These are phyloP conservation scores for Euspilapteryx auroguttella DNA, from an alignment of 2,888 invertebrate species.

Conservation along the genomic window DNA sequence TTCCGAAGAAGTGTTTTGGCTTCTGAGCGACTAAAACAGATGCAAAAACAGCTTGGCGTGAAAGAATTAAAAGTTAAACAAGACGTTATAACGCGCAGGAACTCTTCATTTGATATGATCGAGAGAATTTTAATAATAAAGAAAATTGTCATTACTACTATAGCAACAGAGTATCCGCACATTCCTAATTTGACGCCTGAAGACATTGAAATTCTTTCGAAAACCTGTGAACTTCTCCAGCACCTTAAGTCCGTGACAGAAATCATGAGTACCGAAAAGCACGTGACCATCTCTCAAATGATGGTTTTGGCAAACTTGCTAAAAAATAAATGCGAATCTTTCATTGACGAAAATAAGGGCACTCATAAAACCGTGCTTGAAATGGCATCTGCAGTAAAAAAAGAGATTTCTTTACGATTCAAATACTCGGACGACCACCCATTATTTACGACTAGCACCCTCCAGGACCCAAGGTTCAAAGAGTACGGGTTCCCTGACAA, in stretches of 20 bases:
- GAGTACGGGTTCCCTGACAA: too few species aligned
- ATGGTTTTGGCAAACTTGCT: too few species aligned
- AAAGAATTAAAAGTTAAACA: constrained; percentile 12
- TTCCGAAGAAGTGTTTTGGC: constrained; percentile 9
- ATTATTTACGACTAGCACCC: too few species aligned
- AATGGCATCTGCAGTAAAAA: too few species aligned
- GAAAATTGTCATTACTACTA: constrained; percentile 10
- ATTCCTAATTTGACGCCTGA: background rate
- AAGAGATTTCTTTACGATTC: too few species aligned
- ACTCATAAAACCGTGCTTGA: too few species aligned
- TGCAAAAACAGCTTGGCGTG: constrained; percentile 9
- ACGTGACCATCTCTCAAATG: background rate
- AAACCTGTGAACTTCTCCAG: background rate
- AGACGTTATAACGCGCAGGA: constrained; percentile 11
- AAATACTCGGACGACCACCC: too few species aligned
- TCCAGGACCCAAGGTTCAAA: too few species aligned
- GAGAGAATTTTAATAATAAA: constrained; percentile 8
- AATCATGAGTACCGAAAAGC: constrained; percentile 1
- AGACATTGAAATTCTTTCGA: constrained; percentile 2
- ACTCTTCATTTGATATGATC: constrained; percentile 12
- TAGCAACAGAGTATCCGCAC: constrained; percentile 7
- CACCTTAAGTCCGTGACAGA: background rate
- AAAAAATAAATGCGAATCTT: too few species aligned
- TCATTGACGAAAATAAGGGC: too few species aligned
- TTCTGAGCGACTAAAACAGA: constrained; percentile 8